Evolutionary conservation across 1,140 invertebrate genomes (phyloP), one percentile per base, ranked within the genome.

Genomic region (Philopotamus ludificatus): DNA sequence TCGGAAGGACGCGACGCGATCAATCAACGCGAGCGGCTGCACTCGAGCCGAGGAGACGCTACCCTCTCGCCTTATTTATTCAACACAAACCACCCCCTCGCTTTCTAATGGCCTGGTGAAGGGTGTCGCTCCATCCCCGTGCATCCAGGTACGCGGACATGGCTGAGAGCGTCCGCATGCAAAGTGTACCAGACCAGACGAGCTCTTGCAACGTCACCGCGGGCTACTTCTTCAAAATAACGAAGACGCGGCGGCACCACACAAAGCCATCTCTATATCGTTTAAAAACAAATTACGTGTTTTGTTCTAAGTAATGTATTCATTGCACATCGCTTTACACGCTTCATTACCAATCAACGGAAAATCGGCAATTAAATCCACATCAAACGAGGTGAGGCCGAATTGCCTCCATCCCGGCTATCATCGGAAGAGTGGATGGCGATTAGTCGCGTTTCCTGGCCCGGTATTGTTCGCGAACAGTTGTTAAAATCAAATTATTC

Each of bases 1-100:
- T 68, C 54, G 12, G 1, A 42, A 41, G 26, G 66, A 55, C 62
- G 42, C 47, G 67, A 62, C 67, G 67, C 58, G 12, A 68, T 69
- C 60, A 63, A 65, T 69, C 67, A 69, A 63, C 28, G 54, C 28
- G 28, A 12, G 12, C 28, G 28, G 12, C 28, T 34, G 28, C 28
- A 55, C 50, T 53, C 12, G 51, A 51, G n/a, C n/a, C n/a, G n/a
- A n/a, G n/a, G n/a, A 34, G 28, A 34, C 4, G 12, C 28, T 4
- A 34, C 28, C 28, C 28, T 34, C 28, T 4, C 23, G 7, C 51
- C 26, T 55, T 55, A 55, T 55, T 53, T 53, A 26, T 53, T 25
- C 3, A 49, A 3, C 3, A 21, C 10, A 4, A 21, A 21, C 15
- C 22, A 21, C 10, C 10, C 15, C 10, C 18, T 8, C 16, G 16